A percentile compares a stretch with the other conserved stretches of the same genome.
Evolutionary conservation across 2,888 invertebrate genomes (phyloP).

Genomic region (Hanleya hanleyi): DNA sequence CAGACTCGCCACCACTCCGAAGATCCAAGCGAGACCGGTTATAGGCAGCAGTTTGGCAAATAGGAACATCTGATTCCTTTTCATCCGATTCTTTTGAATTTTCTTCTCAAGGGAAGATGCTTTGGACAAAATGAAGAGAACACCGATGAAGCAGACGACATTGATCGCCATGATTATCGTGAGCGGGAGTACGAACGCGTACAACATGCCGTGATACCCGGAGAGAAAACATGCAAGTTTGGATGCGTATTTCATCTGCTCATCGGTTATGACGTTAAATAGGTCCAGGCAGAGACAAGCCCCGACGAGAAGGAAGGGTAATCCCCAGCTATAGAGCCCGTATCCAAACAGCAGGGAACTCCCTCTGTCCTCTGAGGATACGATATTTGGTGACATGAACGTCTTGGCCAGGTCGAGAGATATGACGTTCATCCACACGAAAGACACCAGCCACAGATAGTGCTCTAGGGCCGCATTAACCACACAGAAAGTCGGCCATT

Average conservation of each 20-base stretch:
- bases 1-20: constrained; percentile 44
- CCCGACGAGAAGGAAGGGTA: neutral
- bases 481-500: neutral
- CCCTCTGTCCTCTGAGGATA: neutral
- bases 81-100: constrained; percentile 8
- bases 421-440: constrained; percentile 23
- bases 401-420: constrained; percentile 15
- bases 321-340: neutral
- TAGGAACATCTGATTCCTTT: constrained; percentile 43
- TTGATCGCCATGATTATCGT: constrained; percentile 46
- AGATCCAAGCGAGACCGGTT: constrained; percentile 61
- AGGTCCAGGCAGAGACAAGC: neutral
- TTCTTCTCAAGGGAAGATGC: constrained; percentile 1
- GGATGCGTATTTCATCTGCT: constrained; percentile 37
- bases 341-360: neutral
- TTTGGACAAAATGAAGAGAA: constrained; percentile 29
- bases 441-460: constrained; percentile 16
- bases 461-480: constrained; percentile 11
- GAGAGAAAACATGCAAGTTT: constrained; percentile 52
- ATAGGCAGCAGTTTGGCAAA: constrained; percentile 53
- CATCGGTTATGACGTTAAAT: neutral
- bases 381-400: neutral
- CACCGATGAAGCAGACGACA: constrained; percentile 45
- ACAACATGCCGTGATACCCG: constrained; percentile 36
- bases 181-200: constrained; percentile 52